Conservation (phyloP, 2,888 invertebrate genomes). For the Panorpa germanica region DNA sequence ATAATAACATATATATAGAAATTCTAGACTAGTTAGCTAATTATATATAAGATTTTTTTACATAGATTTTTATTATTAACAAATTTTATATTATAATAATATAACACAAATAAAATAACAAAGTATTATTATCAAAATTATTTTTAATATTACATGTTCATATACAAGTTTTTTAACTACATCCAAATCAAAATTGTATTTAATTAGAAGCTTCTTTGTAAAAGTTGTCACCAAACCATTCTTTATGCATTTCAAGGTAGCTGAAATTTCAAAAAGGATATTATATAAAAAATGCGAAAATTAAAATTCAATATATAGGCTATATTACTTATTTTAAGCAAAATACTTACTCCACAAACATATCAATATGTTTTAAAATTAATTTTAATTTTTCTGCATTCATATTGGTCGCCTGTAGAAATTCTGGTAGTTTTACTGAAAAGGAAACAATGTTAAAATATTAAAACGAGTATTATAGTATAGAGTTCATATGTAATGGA, state of each 20-base stretch:
- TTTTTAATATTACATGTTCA: too few species aligned
- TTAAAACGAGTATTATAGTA: neutral
- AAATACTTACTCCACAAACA: conserved; percentile 57
- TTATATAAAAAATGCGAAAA: conserved; percentile 1
- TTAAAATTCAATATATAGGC: conserved; percentile 3
- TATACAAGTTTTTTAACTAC: too few species aligned
- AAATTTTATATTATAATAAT: too few species aligned
- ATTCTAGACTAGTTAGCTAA: too few species aligned
- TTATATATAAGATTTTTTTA: too few species aligned
- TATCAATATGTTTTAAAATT: conserved; percentile 56
- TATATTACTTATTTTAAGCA: conserved; percentile 6
- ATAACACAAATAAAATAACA: too few species aligned
- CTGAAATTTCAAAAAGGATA: conserved; percentile 25
- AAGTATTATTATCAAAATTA: too few species aligned
- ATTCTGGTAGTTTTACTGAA: conserved; percentile 69
- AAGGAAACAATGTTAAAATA: conserved; percentile 14
- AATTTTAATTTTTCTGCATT: conserved; percentile 58
- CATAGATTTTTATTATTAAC: too few species aligned
- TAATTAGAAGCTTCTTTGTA: conserved; percentile 30
- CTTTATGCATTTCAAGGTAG: conserved; percentile 57
- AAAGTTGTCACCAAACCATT: conserved; percentile 64
- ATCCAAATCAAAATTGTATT: too few species aligned
- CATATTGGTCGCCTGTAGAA: conserved; percentile 56
- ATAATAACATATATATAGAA: too few species aligned
- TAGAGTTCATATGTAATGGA: conserved; percentile 11